Evolutionary conservation across 1,140 invertebrate genomes (phyloP).

Genomic region (Homalodisca vitripennis): DNA sequence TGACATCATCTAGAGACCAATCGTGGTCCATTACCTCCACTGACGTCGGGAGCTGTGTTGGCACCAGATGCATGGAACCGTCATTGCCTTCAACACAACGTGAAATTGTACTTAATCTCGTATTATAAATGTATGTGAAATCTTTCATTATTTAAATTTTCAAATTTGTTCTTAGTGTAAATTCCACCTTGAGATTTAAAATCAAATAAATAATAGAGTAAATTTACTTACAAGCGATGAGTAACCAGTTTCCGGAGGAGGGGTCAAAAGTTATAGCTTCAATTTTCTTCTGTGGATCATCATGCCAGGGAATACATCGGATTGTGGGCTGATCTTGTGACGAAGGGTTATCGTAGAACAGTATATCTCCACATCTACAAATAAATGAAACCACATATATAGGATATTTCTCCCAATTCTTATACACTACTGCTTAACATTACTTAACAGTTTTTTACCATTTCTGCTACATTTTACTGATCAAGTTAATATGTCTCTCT

Average conservation of each 20-base stretch:
- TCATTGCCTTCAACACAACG: constrained; percentile 13
- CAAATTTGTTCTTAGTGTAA: no score
- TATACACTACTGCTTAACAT: background rate
- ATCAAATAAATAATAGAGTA: background rate
- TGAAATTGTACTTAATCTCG: no score
- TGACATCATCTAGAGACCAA: constrained; percentile 30
- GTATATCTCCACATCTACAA: constrained; percentile 23
- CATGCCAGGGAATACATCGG: constrained; percentile 38
- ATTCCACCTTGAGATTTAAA: no score
- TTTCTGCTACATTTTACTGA: background rate
- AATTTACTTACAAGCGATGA: constrained; percentile 34
- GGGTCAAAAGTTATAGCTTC: constrained; percentile 34
- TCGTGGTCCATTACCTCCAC: background rate
- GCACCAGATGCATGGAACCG: constrained; percentile 12
- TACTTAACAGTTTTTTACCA: background rate
- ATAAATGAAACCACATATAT: background rate
- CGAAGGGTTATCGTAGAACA: background rate
- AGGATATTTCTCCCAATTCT: background rate
- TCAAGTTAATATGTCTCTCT: background rate
- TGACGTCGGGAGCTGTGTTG: background rate
- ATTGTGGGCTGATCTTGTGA: constrained; percentile 12
- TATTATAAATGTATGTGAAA: no score
- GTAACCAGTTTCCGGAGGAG: constrained; percentile 26
- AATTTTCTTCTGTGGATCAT: constrained; percentile 37
- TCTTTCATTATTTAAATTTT: no score